Percentiles rank a stretch among this genome's conserved stretches.
Conservation (phyloP, 2,797 vertebrate species). For the Oreortyx pictus region DNA sequence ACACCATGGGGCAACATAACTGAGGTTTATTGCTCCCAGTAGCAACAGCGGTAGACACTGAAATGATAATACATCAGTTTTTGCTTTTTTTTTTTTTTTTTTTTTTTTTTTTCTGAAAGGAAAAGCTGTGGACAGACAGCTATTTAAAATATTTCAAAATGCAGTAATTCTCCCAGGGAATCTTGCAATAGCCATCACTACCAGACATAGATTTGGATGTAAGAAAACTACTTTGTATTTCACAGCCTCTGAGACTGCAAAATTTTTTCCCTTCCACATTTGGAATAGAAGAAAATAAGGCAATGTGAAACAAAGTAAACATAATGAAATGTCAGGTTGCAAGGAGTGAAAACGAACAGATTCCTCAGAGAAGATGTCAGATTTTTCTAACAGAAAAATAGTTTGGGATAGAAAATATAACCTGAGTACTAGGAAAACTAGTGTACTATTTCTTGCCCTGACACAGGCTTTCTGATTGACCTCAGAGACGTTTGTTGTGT, state of each 20-base stretch:
- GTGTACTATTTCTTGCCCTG: background rate
- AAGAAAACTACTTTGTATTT: slow-evolving; percentile 23
- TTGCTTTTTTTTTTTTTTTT: slow-evolving; percentile 7
- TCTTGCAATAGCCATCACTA: slow-evolving; percentile 34
- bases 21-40: slow-evolving; percentile 51
- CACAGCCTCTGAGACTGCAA: slow-evolving; percentile 31
- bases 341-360: slow-evolving; percentile 31
- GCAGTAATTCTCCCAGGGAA: slow-evolving; percentile 65
- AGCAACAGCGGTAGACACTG: slow-evolving; percentile 38
- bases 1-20: background rate
- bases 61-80: slow-evolving; percentile 57
- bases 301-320: slow-evolving; percentile 50
- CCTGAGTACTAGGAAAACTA: slow-evolving; percentile 1
- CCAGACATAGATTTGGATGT: slow-evolving; percentile 46
- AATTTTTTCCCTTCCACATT: slow-evolving; percentile 37
- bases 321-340: slow-evolving; percentile 42
- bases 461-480: background rate
- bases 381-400: slow-evolving; percentile 58
- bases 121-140: slow-evolving; percentile 62
- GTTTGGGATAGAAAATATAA: slow-evolving; percentile 18
- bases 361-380: slow-evolving; percentile 41
- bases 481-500: background rate
- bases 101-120: background rate
- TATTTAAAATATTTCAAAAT: slow-evolving; percentile 71
- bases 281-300: slow-evolving; percentile 21